phyloP scores from a whole-genome alignment of 2,113 vertebrate species.

The Mola mola region DNA sequence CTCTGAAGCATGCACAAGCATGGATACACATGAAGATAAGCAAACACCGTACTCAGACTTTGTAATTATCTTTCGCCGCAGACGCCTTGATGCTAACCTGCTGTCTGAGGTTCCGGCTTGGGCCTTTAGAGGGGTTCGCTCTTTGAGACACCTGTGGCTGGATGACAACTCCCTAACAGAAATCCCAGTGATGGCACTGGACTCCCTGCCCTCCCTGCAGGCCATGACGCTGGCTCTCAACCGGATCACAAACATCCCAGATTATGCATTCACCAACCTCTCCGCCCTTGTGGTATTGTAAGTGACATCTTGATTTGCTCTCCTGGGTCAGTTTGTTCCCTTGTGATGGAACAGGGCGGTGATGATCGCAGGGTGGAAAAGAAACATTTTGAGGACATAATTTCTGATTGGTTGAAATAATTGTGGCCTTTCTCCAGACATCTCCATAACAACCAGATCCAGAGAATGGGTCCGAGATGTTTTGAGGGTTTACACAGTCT shows the following conservation, averaged over 20 bases:
- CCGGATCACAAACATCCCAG: conserved; percentile 89
- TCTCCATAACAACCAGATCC: conserved; percentile 95
- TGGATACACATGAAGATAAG: conserved; percentile 12
- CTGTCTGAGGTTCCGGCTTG: conserved; percentile 88
- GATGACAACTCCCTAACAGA: conserved; percentile 92
- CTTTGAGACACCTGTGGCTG: conserved; percentile 94
- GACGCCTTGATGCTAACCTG: conserved; percentile 95
- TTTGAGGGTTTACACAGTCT: conserved; percentile 92
- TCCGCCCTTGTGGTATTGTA: conserved; percentile 94
- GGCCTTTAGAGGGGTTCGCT: conserved; percentile 88
- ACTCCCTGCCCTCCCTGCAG: conserved; percentile 89
- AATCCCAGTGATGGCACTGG: conserved; percentile 90
- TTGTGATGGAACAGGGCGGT: background rate
- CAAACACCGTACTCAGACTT: conserved; percentile 36
- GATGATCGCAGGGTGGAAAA: too few species aligned
- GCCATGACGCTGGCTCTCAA: conserved; percentile 98
- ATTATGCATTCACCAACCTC: conserved; percentile 93
- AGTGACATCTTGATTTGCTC: conserved; percentile 66
- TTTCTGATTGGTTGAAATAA: conserved; percentile 35
- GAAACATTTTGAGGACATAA: conserved; percentile 10
- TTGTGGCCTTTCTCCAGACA: conserved; percentile 81
- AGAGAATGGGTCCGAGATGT: conserved; percentile 87
- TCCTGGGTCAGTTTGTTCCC: background rate
- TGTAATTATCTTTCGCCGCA: conserved; percentile 72
- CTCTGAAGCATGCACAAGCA: conserved; percentile 37